Conservation (phyloP, 1,140 invertebrate genomes). For the Sesamia nonagrioides region DNA sequence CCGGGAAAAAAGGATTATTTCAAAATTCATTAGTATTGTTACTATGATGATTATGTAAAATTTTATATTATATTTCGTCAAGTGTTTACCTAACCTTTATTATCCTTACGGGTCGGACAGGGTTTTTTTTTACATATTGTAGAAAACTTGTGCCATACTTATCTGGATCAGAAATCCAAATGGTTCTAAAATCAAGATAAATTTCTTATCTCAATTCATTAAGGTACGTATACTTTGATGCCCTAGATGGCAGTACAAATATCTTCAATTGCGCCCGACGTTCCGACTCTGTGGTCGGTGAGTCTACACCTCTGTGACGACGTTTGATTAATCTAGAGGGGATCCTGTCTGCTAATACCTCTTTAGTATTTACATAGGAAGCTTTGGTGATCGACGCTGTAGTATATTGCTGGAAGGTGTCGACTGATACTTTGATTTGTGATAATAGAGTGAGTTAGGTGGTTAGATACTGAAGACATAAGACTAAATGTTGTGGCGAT, state of each 20-base stretch:
- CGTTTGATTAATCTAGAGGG: conserved; percentile 30
- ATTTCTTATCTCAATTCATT: not conserved
- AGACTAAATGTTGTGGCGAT: too few species aligned
- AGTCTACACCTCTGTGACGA: conserved; percentile 10
- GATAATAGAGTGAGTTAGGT: not conserved
- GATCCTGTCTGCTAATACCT: conserved; percentile 6
- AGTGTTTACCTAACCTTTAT: too few species aligned
- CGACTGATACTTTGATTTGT: not conserved
- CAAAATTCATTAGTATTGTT: too few species aligned
- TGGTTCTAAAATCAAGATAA: not conserved
- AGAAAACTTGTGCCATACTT: too few species aligned
- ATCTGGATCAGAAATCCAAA: too few species aligned
- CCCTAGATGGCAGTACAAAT: conserved; percentile 1
- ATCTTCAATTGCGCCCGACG: conserved; percentile 1
- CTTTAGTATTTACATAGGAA: conserved; percentile 32
- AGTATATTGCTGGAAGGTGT: not conserved
- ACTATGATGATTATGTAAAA: too few species aligned
- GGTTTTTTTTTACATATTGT: too few species aligned
- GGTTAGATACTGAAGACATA: too few species aligned
- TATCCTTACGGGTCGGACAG: too few species aligned
- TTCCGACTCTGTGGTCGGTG: not conserved
- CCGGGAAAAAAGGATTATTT: too few species aligned
- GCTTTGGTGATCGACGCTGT: conserved; percentile 1
- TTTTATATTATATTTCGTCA: too few species aligned
- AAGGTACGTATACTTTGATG: not conserved